Base-by-base conservation (phyloP, 2,888 invertebrate genomes). In the Cylindroiulus punctatus region DNA sequence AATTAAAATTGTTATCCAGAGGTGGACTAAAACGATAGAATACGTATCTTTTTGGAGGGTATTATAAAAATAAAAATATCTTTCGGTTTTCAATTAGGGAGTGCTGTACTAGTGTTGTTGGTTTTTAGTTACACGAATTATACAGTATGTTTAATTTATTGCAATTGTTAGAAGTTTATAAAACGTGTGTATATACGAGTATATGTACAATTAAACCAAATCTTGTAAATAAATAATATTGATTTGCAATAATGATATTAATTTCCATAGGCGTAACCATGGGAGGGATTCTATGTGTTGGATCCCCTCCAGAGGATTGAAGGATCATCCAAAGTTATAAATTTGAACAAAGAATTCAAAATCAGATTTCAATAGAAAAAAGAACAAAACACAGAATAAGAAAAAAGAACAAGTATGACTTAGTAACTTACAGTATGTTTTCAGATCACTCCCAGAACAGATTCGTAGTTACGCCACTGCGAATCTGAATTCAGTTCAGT, bases 81-180 rank as follows among this genome's bases (percentile, higher is more conserved):
- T 52, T 19, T 52, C 19, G 52, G 52, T 52, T 17, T 52, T 52
- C 1, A 52, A n/a, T n/a, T n/a, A 52, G 52, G 52, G 12, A 14
- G 3, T 14, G 44, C 12, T 52, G 44, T 52, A 52, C 52, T 52
- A 76, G 30, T 10, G 30, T 76, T 76, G 76, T 76, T 76, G 76
- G 76, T 76, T 30, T 76, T 76, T 76, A 76, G 22, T 76, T 76
- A 76, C 30, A 30, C 3, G 30, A 76, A 76, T 76, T 76, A 76
- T 76, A 76, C n/a, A n/a, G n/a, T n/a, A n/a, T 76, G 30, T 26
- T 76, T 76, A 76, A 76, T 76, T 76, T 76, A 76, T 76, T 76
- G 76, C 10, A 76, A 76, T 30, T 12, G 30, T 30, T 76, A 76
- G 76, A 76, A 10, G 30, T 76, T 22, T 30, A 76, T 14, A 30